Conservation (phyloP, 2,113 vertebrate genomes). For the Caloenas nicobarica region DNA sequence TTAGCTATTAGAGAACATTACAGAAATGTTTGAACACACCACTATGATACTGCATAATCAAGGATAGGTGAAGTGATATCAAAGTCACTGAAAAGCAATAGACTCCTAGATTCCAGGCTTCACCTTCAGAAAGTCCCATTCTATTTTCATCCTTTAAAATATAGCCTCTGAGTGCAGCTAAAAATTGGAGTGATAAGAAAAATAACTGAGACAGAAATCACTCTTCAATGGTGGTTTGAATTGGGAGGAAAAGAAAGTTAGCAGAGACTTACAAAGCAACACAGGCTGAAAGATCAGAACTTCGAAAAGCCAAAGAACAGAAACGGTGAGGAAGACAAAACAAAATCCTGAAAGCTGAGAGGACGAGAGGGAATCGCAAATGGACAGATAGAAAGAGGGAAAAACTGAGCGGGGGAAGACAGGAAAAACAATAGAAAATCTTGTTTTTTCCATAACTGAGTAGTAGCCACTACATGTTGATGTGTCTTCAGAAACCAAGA, state of each 20-base stretch:
- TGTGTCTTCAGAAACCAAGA: neutral
- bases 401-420: neutral
- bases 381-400: neutral
- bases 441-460: neutral
- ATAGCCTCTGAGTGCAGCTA: neutral
- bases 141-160: neutral
- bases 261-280: neutral
- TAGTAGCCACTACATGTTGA: neutral
- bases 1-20: neutral
- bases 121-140: neutral
- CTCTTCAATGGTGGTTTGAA: neutral
- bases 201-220: neutral
- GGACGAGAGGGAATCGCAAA: neutral
- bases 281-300: neutral
- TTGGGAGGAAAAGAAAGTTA: neutral
- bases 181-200: neutral
- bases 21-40: neutral
- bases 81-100: neutral
- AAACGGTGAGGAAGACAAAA: neutral
- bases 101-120: neutral
- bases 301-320: neutral
- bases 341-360: neutral
- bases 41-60: neutral
- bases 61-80: rapidly evolving
- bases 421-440: neutral